Base-by-base conservation (phyloP, 2,797 vertebrate species). In the Micromesistius poutassou region DNA sequence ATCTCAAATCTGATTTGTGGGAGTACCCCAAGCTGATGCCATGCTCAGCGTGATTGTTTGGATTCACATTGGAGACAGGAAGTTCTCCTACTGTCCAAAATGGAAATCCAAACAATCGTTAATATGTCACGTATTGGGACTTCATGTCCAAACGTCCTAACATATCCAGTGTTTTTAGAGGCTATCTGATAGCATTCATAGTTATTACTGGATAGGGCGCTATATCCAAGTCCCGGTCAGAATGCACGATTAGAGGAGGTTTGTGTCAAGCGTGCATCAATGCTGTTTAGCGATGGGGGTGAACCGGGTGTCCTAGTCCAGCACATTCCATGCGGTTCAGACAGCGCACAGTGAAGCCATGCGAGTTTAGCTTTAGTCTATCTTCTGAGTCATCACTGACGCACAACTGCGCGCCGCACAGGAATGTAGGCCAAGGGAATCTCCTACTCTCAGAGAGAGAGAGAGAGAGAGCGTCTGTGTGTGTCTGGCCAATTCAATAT, bases 401-500 rank as follows among this genome's bases (percentile, higher is more conserved):
- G 91, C 90, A 90, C 83, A 83, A 86, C 81, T 82, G 89, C 88
- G 78, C 82, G 86, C 86, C 86, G 86, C 87, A 79, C 86, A 78
- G 80, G 89, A 92, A 94, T 94, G 89, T 93, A 94, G 93, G 91
- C 81, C 92, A 91, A 86, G 91, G 92, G 91, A 92, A 91, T 93
- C 91, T 93, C 91, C 90, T 92, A 35, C 33, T 33, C 33, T 33
- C 33, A 33, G 33, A 33, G 31, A 33, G 31, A 4, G 31, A 31
- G 31, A 31, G 31, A 31, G 31, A 31, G 31, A 31, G 31, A 90
- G 92, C 90, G 88, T 87, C 86, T 50, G 87, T 89, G 89, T 90
- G 86, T 91, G 87, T 79, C 83, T 12, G 25, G 8, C 22, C 55
- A n/a, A 62, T 62, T 8, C 46, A 62, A 6, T 62, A 62, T 25